Evolutionary conservation across 2,113 vertebrate genomes (phyloP).

Genomic region (Siniperca chuatsi): DNA sequence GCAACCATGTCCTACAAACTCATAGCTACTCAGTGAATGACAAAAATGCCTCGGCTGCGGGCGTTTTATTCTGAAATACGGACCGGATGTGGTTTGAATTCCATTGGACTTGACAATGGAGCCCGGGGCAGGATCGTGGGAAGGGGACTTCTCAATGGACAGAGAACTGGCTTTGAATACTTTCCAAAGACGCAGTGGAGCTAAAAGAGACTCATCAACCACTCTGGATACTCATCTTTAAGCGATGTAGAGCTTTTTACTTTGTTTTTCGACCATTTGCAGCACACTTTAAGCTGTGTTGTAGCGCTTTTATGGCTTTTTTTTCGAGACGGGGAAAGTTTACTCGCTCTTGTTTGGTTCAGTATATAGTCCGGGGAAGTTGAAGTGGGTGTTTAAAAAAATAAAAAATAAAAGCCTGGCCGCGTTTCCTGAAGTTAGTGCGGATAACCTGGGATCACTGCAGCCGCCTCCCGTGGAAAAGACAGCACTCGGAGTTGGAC

Average conservation of each 20-base stretch:
- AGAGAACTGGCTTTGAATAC: constrained; percentile 31
- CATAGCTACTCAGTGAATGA: background rate
- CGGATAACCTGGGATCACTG: constrained; percentile 54
- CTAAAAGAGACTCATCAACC: background rate
- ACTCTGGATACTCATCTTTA: background rate
- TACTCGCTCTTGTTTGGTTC: constrained; percentile 6
- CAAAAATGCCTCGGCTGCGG: background rate
- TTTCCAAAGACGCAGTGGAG: constrained; percentile 16
- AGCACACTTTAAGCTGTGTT: background rate
- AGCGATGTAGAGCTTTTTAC: background rate
- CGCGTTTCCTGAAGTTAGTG: constrained; percentile 60
- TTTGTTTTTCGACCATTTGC: background rate
- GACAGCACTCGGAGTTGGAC: constrained; percentile 44
- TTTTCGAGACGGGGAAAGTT: constrained; percentile 8
- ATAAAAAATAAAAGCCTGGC: background rate
- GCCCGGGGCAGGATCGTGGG: constrained; percentile 61
- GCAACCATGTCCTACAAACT: background rate
- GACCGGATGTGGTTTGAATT: constrained; percentile 38
- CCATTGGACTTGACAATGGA: constrained; percentile 16
- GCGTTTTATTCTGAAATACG: constrained; percentile 55
- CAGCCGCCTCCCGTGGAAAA: constrained; percentile 62
- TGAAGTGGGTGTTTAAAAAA: constrained; percentile 8
- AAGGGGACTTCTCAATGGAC: constrained; percentile 62
- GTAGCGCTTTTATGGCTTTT: background rate
- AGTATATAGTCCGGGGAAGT: background rate